Base-by-base conservation (phyloP, 2,797 vertebrate genomes). In the Pteropus rufus region DNA sequence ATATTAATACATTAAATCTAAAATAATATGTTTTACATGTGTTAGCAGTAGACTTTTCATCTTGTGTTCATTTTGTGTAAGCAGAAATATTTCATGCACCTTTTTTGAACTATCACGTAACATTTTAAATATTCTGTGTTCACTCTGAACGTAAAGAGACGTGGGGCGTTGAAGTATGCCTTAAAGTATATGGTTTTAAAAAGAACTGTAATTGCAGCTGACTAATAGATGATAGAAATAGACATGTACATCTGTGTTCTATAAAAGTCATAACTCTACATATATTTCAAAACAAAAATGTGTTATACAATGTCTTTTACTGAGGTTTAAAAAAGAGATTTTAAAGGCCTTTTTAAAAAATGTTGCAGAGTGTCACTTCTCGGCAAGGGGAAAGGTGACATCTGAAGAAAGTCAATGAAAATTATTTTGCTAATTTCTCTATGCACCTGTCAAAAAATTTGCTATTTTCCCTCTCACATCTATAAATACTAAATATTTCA, bases 151-250 rank as follows among this genome's bases (percentile, higher is more conserved):
- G 75, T 84, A 89, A 89, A 60, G 65, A 67, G 36, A 92, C 93
- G 34, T 69, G 85, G 85, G 19, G 65, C 21, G 2, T 23, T 77
- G 72, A 96, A 94, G 65, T 92, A 5, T 94, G 89, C 26, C 52
- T 96, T 96, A 67, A 95, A 96, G 75, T 96, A 96, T 96, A 95
- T 91, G 58, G 60, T 97, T 97, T 97, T 96, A 92, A 95, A 97
- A 97, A 96, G 92, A 96, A 69, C 77, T 97, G 85, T 97, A 97
- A 97, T 96, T 97, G 79, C 94, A 96, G 95, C 94, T 97, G 93
- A 97, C 93, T 98, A 97, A 96, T 97, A 97, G 81, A 93, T 95
- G 97, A 91, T 85, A 89, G 95, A 97, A 97, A 98, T 96, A 97
- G 94, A 94, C 10, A 21, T 92, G 95, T 95, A 87, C 97, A 97